Evolutionary conservation across 2,113 vertebrate species (phyloP).

Genomic region (Condylura cristata): DNA sequence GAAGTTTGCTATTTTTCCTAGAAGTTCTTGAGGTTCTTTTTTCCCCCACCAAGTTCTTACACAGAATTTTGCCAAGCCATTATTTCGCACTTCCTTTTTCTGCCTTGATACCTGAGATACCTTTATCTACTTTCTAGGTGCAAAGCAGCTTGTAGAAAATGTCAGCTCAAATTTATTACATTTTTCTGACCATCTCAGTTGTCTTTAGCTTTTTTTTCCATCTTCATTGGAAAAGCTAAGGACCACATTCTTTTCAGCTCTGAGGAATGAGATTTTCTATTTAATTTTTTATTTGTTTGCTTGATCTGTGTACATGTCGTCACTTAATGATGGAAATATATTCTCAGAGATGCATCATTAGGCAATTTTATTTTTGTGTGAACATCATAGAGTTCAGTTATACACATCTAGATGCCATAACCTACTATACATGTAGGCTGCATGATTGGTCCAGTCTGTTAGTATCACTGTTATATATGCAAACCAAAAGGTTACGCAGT

Average conservation of each 20-base stretch:
- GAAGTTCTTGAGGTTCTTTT: background rate
- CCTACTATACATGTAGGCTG: background rate
- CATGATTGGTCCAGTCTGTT: background rate
- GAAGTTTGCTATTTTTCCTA: slow-evolving; percentile 15
- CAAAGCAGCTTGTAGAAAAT: slow-evolving; percentile 28
- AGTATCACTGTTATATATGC: background rate
- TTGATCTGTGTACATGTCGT: background rate
- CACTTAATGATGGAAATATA: background rate
- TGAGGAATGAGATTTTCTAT: slow-evolving; percentile 14
- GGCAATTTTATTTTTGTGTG: background rate
- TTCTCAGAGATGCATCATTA: background rate
- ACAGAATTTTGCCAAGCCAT: background rate
- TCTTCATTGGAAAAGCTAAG: slow-evolving; percentile 6
- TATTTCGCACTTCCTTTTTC: slow-evolving; percentile 33
- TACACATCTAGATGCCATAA: background rate
- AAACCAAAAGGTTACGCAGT: background rate
- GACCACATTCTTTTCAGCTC: background rate
- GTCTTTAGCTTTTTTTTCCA: slow-evolving; percentile 30
- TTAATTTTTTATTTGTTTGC: slow-evolving; percentile 28
- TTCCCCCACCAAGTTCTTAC: background rate
- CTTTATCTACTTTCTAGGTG: background rate
- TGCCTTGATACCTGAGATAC: background rate
- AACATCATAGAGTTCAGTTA: background rate
- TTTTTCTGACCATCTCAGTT: slow-evolving; percentile 13
- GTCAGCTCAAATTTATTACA: background rate